Base-by-base conservation (phyloP, 2,888 invertebrate genomes). In the Orthosia gracilis region DNA sequence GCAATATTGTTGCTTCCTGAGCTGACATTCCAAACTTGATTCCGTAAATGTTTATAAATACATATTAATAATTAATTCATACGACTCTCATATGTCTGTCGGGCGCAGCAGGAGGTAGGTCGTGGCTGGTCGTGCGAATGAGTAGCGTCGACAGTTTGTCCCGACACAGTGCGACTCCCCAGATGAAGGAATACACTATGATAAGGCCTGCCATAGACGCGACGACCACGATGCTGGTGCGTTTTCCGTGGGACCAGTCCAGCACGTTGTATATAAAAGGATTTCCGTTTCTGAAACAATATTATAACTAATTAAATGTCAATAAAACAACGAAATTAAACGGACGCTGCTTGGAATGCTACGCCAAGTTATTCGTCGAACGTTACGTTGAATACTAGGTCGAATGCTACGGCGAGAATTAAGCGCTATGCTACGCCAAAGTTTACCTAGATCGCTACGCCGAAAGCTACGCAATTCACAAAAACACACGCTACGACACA, bases 181-280 rank as follows among this genome's bases (percentile, higher is more conserved):
- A 95, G 57, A 95, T 69, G 11, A 88, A 40, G 4, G 87, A 47
- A 88, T 95, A 95, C 9, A 95, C 79, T 15, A 89, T 67, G 47
- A 95, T 77, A 7, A 95, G 80, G 2, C 92, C 92, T 0, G 84
- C 92, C 13, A 89, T 80, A 0, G 95, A 85, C 4, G 89, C 88
- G 0, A 80, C 91, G 9, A 94, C 89, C 26, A 95, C 96, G 49
- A 97, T 92, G 47, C 97, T 92, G 1, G 98, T 97, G 64, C 95
- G 96, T n/a, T 94, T 94, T 0, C 97, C 97, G 73, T 97, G 97
- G 61, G 97, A 80, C 98, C 98, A 98, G 93, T 98, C 97, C 81
- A 98, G 94, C 76, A 98, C 97, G 73, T 97, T 97, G 94, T 98
- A 98, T 87, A 98, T 98, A 89, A 96, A 98, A 21, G 97, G 97